phyloP scores from a whole-genome alignment of 1,140 invertebrate species.

The Drosophila albomicans region DNA sequence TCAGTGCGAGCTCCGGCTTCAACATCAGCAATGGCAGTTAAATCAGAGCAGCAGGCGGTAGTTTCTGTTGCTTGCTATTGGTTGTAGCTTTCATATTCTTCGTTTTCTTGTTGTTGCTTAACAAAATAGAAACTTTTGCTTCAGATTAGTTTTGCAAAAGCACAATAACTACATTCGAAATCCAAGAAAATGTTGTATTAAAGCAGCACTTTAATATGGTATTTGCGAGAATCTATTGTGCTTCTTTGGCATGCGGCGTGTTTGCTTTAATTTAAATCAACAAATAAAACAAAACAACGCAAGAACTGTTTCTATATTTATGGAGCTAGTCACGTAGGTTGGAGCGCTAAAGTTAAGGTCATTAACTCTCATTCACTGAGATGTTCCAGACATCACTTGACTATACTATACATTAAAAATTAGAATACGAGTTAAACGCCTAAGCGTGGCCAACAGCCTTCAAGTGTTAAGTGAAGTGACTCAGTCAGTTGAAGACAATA shows the following conservation, averaged over 20 bases:
- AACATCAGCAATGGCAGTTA: slow-evolving; percentile 14
- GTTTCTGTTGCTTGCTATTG: slow-evolving; percentile 23
- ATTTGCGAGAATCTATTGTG: neutral
- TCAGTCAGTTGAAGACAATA: slow-evolving; percentile 21
- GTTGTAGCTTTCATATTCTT: neutral
- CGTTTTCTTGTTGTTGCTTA: slow-evolving; percentile 32
- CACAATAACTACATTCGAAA: slow-evolving; percentile 60
- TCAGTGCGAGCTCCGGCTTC: no score
- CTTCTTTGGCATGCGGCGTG: neutral
- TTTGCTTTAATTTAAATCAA: slow-evolving; percentile 18
- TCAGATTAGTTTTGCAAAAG: slow-evolving; percentile 49
- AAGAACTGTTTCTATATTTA: neutral
- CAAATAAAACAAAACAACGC: neutral
- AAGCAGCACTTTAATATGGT: neutral
- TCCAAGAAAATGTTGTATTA: neutral
- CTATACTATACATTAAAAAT: slow-evolving; percentile 64
- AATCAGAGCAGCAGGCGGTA: slow-evolving; percentile 46
- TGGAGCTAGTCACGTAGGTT: slow-evolving; percentile 9
- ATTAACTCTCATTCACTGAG: slow-evolving; percentile 50
- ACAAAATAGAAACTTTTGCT: slow-evolving; percentile 57
- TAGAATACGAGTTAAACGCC: slow-evolving; percentile 25
- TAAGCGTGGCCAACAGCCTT: slow-evolving; percentile 1
- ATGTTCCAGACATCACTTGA: slow-evolving; percentile 12
- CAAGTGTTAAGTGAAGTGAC: slow-evolving; percentile 15
- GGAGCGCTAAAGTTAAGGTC: slow-evolving; percentile 37